A percentile compares a stretch with the other conserved stretches of the same genome.
These are phyloP conservation scores for Lampris megalopsis DNA, from an alignment of 2,113 vertebrate species.

Conservation along the genomic window DNA sequence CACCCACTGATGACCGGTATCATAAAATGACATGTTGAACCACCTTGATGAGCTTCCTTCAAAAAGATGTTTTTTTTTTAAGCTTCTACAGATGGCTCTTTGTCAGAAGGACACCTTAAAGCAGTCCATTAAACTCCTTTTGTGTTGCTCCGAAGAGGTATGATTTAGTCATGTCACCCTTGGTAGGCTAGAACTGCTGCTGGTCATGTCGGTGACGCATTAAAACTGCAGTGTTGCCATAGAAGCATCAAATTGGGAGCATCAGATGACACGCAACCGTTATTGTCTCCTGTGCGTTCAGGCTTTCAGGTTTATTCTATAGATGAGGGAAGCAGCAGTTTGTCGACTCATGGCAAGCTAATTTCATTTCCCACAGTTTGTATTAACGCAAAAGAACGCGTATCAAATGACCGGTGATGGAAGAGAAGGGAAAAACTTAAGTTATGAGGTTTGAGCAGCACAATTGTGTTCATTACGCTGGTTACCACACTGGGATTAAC, in stretches of 20 bases:
- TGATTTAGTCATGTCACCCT: conserved; percentile 25
- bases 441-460: conserved; percentile 27
- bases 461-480: conserved; percentile 45
- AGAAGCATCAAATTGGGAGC: too few relatives aligned
- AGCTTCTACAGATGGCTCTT: too few relatives aligned
- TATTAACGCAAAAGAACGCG: conserved; percentile 3
- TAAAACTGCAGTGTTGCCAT: too few relatives aligned
- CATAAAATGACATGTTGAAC: conserved; percentile 14
- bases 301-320: too few relatives aligned
- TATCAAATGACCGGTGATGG: conserved; percentile 1
- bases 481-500: conserved; percentile 61
- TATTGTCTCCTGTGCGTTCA: too few relatives aligned
- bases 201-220: neutral
- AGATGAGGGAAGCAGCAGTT: conserved; percentile 1
- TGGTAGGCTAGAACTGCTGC: conserved; percentile 13
- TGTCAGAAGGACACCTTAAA: conserved; percentile 41
- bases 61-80: too few relatives aligned
- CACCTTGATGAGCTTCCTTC: neutral
- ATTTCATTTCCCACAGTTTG: too few relatives aligned
- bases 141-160: conserved; percentile 46
- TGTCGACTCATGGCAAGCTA: neutral
- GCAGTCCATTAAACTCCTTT: conserved; percentile 46
- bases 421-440: neutral
- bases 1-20: neutral
- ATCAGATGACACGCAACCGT: too few relatives aligned